A percentile compares a stretch with the other conserved stretches of the same genome.
phyloP scores from a whole-genome alignment of 2,888 invertebrate genomes.

The Teinopalpus imperialis region DNA sequence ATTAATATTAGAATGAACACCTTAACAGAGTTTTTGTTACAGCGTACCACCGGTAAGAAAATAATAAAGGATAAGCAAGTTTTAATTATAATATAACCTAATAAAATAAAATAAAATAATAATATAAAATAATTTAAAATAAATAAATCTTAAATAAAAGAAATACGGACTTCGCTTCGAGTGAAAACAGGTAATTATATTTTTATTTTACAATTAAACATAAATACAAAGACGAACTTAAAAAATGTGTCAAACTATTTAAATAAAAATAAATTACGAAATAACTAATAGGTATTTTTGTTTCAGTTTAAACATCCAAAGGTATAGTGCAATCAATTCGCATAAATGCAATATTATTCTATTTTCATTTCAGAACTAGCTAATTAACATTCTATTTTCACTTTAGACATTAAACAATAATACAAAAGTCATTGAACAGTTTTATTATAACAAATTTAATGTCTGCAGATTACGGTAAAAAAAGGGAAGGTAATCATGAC shows the following conservation, averaged over 20 bases:
- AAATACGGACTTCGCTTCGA: slow-evolving; percentile 1
- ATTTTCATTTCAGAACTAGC: background rate
- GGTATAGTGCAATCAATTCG: slow-evolving; percentile 11
- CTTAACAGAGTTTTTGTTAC: slow-evolving; percentile 30
- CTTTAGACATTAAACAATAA: background rate
- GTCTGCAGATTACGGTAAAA: slow-evolving; percentile 19
- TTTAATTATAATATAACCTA: slow-evolving; percentile 12
- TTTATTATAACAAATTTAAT: slow-evolving; percentile 1
- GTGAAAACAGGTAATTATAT: slow-evolving; percentile 14
- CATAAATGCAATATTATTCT: background rate
- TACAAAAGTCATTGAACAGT: background rate
- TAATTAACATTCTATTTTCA: background rate
- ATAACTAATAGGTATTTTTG: too few species aligned
- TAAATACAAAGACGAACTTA: slow-evolving; percentile 15
- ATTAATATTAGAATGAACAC: background rate
- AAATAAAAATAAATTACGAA: too few species aligned
- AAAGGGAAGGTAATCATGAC: slow-evolving; percentile 17
- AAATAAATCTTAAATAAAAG: slow-evolving; percentile 5
- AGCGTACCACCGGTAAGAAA: slow-evolving; percentile 32
- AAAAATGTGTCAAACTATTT: background rate
- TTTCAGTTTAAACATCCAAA: slow-evolving; percentile 23
- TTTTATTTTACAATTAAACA: background rate
- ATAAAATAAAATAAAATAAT: background rate
- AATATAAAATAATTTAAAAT: background rate
- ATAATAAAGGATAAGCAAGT: slow-evolving; percentile 13